Evolutionary conservation across 1,140 invertebrate species (phyloP).

Genomic region (Ephestia elutella): DNA sequence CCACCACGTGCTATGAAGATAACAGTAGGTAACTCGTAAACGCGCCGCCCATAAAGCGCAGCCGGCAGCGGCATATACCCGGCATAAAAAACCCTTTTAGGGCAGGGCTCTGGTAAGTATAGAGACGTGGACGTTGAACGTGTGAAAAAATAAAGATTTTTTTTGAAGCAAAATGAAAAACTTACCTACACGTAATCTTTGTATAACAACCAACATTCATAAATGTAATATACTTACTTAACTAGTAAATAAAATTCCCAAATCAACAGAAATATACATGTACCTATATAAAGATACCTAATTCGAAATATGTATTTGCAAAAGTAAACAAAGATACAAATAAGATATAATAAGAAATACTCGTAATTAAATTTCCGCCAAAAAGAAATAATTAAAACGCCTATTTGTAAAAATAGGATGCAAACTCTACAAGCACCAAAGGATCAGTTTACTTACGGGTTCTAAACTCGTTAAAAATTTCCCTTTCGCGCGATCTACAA

Average conservation of each 20-base stretch:
- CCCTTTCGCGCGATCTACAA: not conserved
- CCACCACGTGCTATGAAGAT: constrained; percentile 32
- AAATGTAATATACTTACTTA: no score
- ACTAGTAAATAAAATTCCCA: no score
- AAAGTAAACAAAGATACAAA: no score
- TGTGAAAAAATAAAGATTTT: not conserved
- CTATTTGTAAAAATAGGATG: not conserved
- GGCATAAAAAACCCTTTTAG: constrained; percentile 2
- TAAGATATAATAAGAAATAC: no score
- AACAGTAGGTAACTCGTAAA: constrained; percentile 24
- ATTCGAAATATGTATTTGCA: no score
- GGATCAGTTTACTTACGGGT: constrained; percentile 2
- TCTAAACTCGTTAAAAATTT: constrained; percentile 14
- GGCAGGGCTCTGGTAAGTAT: not conserved
- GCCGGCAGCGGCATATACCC: constrained; percentile 15
- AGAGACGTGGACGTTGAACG: not conserved
- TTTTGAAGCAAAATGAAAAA: no score
- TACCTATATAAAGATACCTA: no score
- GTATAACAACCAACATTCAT: no score
- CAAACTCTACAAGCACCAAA: not conserved
- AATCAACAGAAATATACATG: no score
- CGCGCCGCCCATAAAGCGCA: constrained; percentile 28
- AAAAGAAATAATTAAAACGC: no score
- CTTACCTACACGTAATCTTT: no score
- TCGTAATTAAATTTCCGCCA: no score